Base-by-base conservation (phyloP, 2,797 vertebrate genomes). In the Aeoliscus strigatus region DNA sequence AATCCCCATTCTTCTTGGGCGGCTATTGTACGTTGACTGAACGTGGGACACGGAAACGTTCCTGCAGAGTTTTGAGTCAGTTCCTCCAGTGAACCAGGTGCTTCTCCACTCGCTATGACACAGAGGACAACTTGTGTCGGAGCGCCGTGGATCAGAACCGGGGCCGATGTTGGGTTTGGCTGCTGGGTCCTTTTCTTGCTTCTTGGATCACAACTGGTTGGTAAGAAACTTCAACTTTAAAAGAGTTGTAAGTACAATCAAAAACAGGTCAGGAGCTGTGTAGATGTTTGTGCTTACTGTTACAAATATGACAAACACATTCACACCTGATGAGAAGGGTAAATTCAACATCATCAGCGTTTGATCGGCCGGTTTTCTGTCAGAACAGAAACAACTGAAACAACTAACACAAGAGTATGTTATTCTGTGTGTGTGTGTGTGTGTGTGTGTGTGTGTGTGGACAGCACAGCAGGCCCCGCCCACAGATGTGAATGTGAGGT, bases 151-250 rank as follows among this genome's bases (percentile, higher is more conserved):
- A 24, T 17, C 3, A 16, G 44, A 55, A 24, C 2, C 1, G 46
- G 43, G 32, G 35, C 25, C 23, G 2, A 18, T 4, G 8, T 12
- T 44, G 3, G 6, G 13, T 39, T 51, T 57, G 25, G 27, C 27
- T 9, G 0, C 6, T 13, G 44, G 8, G 5, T 77, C 33, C 40
- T 57, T 6, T 33, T 72, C 1, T 18, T 70, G 34, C n/a, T 72
- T 41, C 18, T 61, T 8, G 46, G 49, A 51, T 27, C 12, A 0
- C 1, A 32, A 10, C 39, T 51, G 41, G 21, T 12, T 14, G 56
- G 75, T 68, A 52, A 75, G 62, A 7, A 39, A 46, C 36, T 25
- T 31, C 24, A 2, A 15, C 2, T 45, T 51, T 39, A n/a, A 48
- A 9, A 48, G 21, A 7, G 6, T 32, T 9, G 9, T 12, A 24